Evolutionary conservation across 2,888 invertebrate species (phyloP), one percentile per base, ranked within the genome.

Genomic region (Aplocera efformata): DNA sequence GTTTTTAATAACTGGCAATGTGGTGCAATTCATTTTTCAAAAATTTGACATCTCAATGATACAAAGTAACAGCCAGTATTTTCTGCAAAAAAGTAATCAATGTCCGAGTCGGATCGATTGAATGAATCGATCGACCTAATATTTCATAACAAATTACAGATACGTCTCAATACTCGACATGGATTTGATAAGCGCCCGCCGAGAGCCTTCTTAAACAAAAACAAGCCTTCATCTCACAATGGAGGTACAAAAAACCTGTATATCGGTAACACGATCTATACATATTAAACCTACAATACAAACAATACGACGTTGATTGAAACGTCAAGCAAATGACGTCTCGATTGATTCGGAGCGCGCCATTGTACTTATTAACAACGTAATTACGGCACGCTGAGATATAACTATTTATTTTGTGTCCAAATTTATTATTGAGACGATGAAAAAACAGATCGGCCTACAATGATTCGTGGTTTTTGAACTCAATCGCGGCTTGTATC

Each of bases 241-340:
- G 71, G 63, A 56, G 47, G 46, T 40, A 71, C 68, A 78, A 79
- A 79, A 79, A 79, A 70, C 56, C 68, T 60, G 84, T 85, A 83
- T 86, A 88, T 88, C 86, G 75, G 76, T 88, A 86, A 84, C 86
- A 85, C 85, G 77, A 86, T 88, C 85, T 83, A 72, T 75, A 74
- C 72, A 67, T 81, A 83, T 83, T 82, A 82, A 82, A 83, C 81
- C 68, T 69, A 82, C 80, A 86, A 86, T 78, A 82, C 85, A 86
- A 88, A 88, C 88, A 88, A 85, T 79, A 75, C 71, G 65, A 78
- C 71, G 82, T 75, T 85, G 88, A 88, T 88, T 88, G 86, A 86
- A 86, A 88, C 83, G 88, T 88, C 86, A 86, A 72, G 61, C 75
- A 73, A 78, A 76, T 76, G 81, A 80, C 76, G 79, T 70, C 65